phyloP scores from a whole-genome alignment of 2,113 vertebrate species.

The Hippocampus guttulatus region DNA sequence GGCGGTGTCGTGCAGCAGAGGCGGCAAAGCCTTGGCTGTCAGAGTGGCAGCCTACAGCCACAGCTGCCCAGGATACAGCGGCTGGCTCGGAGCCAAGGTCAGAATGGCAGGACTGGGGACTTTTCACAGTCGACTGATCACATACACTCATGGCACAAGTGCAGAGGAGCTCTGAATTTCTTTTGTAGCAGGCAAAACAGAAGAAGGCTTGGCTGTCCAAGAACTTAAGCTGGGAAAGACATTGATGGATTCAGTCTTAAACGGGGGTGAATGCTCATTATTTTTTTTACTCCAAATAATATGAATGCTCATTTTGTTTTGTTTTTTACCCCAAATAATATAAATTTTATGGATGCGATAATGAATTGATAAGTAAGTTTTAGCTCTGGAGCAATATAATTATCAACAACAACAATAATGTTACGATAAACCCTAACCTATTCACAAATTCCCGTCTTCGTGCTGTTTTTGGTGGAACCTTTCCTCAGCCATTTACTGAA shows the following conservation, averaged over 20 bases:
- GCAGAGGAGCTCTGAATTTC: constrained; percentile 51
- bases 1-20: constrained; percentile 65
- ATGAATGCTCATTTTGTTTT: background rate
- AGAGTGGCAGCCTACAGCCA: constrained; percentile 67
- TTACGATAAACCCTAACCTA: background rate
- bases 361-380: background rate
- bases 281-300: background rate
- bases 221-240: background rate
- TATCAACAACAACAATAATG: background rate
- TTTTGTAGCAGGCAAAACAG: constrained; percentile 38
- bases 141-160: constrained; percentile 60
- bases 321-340: background rate
- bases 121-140: constrained; percentile 72
- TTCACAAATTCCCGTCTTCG: background rate
- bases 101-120: constrained; percentile 60
- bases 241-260: background rate
- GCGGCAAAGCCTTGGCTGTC: constrained; percentile 68
- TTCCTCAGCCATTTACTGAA: background rate
- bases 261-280: no score
- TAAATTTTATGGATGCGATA: no score
- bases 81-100: constrained; percentile 78
- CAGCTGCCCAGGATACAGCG: constrained; percentile 70
- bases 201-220: constrained; percentile 19
- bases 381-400: background rate
- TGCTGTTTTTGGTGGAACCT: background rate